Base-by-base conservation (phyloP, 2,797 vertebrate species). In the Argya squamiceps region DNA sequence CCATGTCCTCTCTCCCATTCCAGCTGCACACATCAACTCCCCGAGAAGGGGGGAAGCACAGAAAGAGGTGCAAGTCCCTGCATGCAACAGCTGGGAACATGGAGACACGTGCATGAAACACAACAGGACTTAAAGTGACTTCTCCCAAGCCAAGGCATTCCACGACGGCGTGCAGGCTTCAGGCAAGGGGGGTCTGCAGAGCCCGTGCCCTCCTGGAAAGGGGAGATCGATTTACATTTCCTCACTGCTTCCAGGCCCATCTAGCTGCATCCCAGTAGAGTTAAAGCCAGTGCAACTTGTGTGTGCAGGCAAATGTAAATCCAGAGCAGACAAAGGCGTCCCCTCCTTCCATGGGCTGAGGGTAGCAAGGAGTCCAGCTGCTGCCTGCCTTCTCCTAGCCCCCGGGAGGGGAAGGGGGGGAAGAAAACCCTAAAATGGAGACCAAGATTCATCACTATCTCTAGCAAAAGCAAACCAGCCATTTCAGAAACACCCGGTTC, bases 291-390 rank as follows among this genome's bases (percentile, higher is more conserved):
- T 62, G 77, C 91, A 75, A 90, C 53, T 36, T 5, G 52, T 86
- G 50, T 23, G 55, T 75, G 95, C 88, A 85, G 88, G 78, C 67
- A 68, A 93, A 79, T 84, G 83, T 83, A 92, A 96, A 94, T 58
- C 74, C 89, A 88, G 63, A 93, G 88, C 89, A 95, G 89, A 89
- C 91, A 96, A 91, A 95, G 84, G 60, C 91, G 26, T 92, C 95
- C 76, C 90, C 85, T 96, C 84, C 91, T 95, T 92, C 77, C 88
- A 91, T 8, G 0, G 74, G 58, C 68, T 62, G 67, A 89, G 83
- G 71, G 58, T 75, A 88, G 71, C 74, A 75, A 81, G 78, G 85
- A 96, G 67, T 46, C 77, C 70, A 91, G 89, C 91, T 90, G 71
- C 94, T 84, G 73, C 87, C 77, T 75, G 93, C 71, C 76, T 78